phyloP scores from a whole-genome alignment of 2,888 invertebrate genomes.

The Abrostola tripartita region DNA sequence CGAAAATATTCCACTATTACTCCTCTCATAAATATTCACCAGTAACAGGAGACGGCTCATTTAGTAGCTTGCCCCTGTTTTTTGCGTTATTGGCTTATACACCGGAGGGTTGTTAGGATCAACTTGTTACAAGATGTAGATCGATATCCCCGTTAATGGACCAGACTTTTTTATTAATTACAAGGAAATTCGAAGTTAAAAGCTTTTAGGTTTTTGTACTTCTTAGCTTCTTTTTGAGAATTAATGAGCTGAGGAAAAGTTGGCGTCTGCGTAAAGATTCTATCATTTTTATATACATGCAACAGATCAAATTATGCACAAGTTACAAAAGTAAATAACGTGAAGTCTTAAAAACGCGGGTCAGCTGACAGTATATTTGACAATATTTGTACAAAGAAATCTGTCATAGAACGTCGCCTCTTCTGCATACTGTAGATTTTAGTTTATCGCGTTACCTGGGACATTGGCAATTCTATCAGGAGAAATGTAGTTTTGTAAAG shows the following conservation, averaged over 20 bases:
- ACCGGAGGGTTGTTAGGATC: constrained; percentile 82
- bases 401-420: too few relatives aligned
- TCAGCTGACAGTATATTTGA: too few relatives aligned
- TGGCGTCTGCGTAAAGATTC: background rate
- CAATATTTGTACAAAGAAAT: too few relatives aligned
- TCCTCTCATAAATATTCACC: constrained; percentile 86
- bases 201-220: constrained; percentile 27
- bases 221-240: constrained; percentile 18
- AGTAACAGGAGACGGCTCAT: constrained; percentile 85
- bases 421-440: too few relatives aligned
- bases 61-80: constrained; percentile 83
- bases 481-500: too few relatives aligned
- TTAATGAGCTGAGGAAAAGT: background rate
- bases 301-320: background rate
- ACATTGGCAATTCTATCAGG: too few relatives aligned
- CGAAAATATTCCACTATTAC: constrained; percentile 69
- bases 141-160: constrained; percentile 83
- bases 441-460: too few relatives aligned
- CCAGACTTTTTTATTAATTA: constrained; percentile 81
- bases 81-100: constrained; percentile 86
- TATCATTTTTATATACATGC: background rate
- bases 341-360: too few relatives aligned
- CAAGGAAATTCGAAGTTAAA: constrained; percentile 61
- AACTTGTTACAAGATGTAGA: constrained; percentile 76
- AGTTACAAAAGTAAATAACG: too few relatives aligned